Percentiles rank a stretch among this genome's conserved stretches.
These are phyloP conservation scores for Carettochelys insculpta DNA, from an alignment of 2,113 vertebrate genomes.

Conservation along the genomic window DNA sequence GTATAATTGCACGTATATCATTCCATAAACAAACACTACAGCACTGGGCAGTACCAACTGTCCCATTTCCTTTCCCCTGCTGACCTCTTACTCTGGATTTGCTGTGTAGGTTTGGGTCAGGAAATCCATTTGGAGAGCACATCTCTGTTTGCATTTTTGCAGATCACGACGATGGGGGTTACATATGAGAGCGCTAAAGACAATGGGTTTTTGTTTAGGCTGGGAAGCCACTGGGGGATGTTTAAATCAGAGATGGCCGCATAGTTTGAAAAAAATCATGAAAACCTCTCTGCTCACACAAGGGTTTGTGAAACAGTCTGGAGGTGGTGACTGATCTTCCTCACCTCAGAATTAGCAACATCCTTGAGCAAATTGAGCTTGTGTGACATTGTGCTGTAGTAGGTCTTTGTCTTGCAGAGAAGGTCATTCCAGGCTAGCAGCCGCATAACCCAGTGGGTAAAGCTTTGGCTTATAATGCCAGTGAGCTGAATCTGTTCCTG, in stretches of 20 bases:
- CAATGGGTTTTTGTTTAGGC: not conserved
- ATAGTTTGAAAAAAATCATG: not conserved
- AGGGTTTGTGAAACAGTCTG: not conserved
- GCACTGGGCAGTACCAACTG: not conserved
- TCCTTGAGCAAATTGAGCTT: not conserved
- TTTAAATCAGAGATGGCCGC: not conserved
- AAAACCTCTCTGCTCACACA: not conserved
- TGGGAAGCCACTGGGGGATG: not conserved
- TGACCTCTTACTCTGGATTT: not conserved
- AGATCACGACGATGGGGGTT: not conserved
- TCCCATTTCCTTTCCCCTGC: not conserved
- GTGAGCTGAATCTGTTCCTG: not conserved
- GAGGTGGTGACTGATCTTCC: not conserved
- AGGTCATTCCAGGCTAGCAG: not conserved
- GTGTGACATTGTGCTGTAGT: not conserved
- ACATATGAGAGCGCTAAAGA: not conserved
- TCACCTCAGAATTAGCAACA: not conserved
- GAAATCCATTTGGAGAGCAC: not conserved
- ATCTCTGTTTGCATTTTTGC: not conserved
- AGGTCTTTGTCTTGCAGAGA: not conserved
- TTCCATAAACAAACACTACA: not conserved
- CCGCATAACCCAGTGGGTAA: not conserved
- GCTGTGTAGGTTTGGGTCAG: not conserved
- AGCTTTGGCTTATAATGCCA: not conserved
- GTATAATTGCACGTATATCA: too few relatives aligned